Evolutionary conservation across 2,797 vertebrate genomes (phyloP), one percentile per base, ranked within the genome.

Genomic region (Lutra lutra): DNA sequence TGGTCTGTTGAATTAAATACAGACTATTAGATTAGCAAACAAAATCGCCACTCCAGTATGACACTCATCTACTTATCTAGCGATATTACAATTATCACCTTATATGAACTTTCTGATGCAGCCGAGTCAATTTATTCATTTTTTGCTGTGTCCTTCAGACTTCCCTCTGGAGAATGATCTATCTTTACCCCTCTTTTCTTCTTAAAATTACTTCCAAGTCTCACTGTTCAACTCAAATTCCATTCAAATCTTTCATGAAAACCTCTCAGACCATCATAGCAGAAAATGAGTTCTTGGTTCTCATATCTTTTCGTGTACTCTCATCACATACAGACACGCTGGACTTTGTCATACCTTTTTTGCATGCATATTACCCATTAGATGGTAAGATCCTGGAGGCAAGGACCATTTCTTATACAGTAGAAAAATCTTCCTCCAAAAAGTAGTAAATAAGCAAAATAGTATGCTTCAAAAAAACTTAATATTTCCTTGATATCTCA

Each of bases 131-230:
- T 40, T 56, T 56, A 80, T 82, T 84, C 93, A 18, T 20, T 77
- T 93, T 96, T 58, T 48, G 8, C 79, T 68, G 12, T 60, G 60
- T 85, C 94, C 75, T 97, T 95, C 91, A 96, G 84, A 75, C 38
- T 84, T 88, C 23, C 82, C 80, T 91, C 82, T 60, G 95, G 95
- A 85, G 86, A 72, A 80, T 73, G 40, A 93, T 77, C 86, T 96
- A 72, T 70, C 80, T 95, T 60, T 84, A 79, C 20, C 73, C 29
- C 72, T 91, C 78, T 91, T 96, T 94, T 54, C 92, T 95, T 89
- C 95, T 91, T 89, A 77, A 90, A 96, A 93, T 95, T 66, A 94
- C 89, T 97, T 96, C 86, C 43, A 86, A 97, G 80, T 5, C 89
- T 91, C 93, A 38, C 25, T 58, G 70, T 86, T 94, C 78, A 89